These are phyloP conservation scores for Siphamia tubifer DNA, from an alignment of 2,113 vertebrate genomes.

Conservation along the genomic window DNA sequence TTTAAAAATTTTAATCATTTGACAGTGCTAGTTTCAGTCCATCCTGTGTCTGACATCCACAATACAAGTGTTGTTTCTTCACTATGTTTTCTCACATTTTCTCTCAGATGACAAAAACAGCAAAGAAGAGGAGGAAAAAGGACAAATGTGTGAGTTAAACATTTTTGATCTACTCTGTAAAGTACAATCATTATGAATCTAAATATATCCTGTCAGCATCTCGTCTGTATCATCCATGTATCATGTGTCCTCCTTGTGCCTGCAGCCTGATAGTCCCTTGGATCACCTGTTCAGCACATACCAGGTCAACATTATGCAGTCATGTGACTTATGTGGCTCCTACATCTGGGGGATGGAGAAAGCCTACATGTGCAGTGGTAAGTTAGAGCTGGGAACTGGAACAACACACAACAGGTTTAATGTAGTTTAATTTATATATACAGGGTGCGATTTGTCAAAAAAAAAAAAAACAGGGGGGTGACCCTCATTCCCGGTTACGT, in stretches of 20 bases:
- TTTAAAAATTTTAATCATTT: too few species aligned
- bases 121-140: slow-evolving; percentile 89
- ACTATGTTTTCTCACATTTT: not conserved
- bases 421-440: too few species aligned
- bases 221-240: too few species aligned
- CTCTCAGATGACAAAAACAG: slow-evolving; percentile 80
- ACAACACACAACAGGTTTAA: too few species aligned
- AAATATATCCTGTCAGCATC: not conserved
- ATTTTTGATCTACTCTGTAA: not conserved
- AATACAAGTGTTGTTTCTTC: not conserved
- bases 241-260: not conserved
- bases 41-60: not conserved
- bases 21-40: too few species aligned
- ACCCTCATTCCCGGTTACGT: too few species aligned
- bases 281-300: slow-evolving; percentile 91
- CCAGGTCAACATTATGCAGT: slow-evolving; percentile 95
- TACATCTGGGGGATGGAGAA: slow-evolving; percentile 99
- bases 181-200: not conserved
- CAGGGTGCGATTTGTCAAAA: too few species aligned
- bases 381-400: slow-evolving; percentile 47
- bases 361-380: slow-evolving; percentile 92
- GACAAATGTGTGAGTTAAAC: slow-evolving; percentile 84
- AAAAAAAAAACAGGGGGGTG: too few species aligned
- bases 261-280: slow-evolving; percentile 83
- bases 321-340: slow-evolving; percentile 91